These are phyloP conservation scores for Drosophila hydei DNA, from an alignment of 1,140 invertebrate species.

Conservation along the genomic window DNA sequence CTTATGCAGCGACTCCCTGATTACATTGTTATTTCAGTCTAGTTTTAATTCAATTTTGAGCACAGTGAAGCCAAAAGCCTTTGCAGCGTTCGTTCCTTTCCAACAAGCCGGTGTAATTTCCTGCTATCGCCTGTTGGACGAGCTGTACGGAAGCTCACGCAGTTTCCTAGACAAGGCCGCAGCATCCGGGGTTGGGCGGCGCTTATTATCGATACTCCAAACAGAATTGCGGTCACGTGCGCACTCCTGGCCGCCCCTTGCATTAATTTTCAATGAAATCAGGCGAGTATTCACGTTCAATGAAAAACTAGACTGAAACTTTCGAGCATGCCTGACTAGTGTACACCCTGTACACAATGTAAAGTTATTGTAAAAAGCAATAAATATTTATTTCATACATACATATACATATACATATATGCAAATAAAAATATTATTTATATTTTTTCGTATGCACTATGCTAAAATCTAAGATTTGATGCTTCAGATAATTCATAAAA, in stretches of 20 bases:
- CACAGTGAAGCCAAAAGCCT: slow-evolving; percentile 13
- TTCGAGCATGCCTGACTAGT: too few species aligned
- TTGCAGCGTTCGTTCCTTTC: slow-evolving; percentile 25
- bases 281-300: slow-evolving; percentile 58
- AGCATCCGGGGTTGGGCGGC: slow-evolving; percentile 54
- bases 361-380: too few species aligned
- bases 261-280: slow-evolving; percentile 81
- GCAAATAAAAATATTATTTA: too few species aligned
- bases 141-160: slow-evolving; percentile 56
- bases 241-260: slow-evolving; percentile 51
- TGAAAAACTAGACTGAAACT: background rate
- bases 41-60: slow-evolving; percentile 76
- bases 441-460: too few species aligned
- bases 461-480: too few species aligned
- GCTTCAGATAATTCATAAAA: too few species aligned
- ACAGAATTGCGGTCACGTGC: slow-evolving; percentile 83
- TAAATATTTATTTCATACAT: too few species aligned
- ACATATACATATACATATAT: too few species aligned
- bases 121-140: slow-evolving; percentile 3
- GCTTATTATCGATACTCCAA: slow-evolving; percentile 84
- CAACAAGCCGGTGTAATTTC: slow-evolving; percentile 58
- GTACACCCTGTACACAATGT: too few species aligned
- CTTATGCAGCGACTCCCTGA: slow-evolving; percentile 55
- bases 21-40: slow-evolving; percentile 42
- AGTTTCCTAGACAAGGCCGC: slow-evolving; percentile 73